Evolutionary conservation across 2,888 invertebrate species (phyloP), one percentile per base, ranked within the genome.

Genomic region (Trichacis sp.): DNA sequence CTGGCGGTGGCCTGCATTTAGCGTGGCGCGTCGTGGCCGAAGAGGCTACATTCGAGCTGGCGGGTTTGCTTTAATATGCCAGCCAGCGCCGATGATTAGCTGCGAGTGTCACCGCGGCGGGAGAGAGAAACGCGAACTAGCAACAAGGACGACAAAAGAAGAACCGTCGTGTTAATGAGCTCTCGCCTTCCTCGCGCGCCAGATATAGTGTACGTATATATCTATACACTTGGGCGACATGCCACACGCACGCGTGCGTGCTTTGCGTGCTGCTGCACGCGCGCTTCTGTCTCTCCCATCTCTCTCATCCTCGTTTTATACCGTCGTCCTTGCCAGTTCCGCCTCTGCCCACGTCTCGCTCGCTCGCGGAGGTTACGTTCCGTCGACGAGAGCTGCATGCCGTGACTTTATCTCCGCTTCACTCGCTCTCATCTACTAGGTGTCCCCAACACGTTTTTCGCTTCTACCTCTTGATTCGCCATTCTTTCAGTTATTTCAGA

Each of bases 321-420:
- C 51, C 62, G 60, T 66, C 75, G 75, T 74, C 77, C 77, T 76
- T 77, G 77, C 74, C 74, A 75, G 75, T 75, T 75, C 70, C 73
- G 74, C 67, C 58, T 70, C 68, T 68, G 53, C 60, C 53, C 36
- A 54, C 36, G 43, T 52, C 50, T 59, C 58, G n/a, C n/a, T n/a
- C n/a, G n/a, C n/a, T 67, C 59, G 60, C 63, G 60, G 55, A 60
- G 63, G 67, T 64, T 65, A 64, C 64, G 63, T 62, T 63, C 56
- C 59, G 68, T 51, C 66, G 64, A 47, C 66, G 63, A 52, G 64
- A 61, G 11, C 59, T 48, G 56, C 55, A 40, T 59, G 62, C 46
- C 64, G 53, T 58, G 62, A 63, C 56, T 68, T 55, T 62, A 49
- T 57, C 60, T 30, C 36, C 61, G 53, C 57, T 64, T 59, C 51